Base-by-base conservation (phyloP, 2,113 vertebrate species). In the Miniopterus natalensis region DNA sequence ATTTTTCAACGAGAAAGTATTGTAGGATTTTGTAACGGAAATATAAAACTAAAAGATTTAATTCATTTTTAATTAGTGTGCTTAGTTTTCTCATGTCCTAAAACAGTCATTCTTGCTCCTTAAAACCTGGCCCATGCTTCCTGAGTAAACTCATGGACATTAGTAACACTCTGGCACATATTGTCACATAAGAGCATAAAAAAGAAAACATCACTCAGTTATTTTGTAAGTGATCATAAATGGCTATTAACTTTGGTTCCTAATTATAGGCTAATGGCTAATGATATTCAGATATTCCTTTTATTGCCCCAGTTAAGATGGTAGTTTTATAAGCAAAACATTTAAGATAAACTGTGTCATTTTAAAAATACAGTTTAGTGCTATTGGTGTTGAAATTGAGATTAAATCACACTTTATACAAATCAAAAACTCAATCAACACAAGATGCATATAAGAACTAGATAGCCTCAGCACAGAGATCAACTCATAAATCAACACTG, bases 381-480 rank as follows among this genome's bases (percentile, higher is more conserved):
- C 29, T 87, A 36, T 42, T 79, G 42, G n/a, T 73, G 23, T 71
- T 71, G 23, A 47, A 94, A 81, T n/a, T 66, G 20, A 81, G 51
- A 94, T 85, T 75, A 86, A 92, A 85, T 85, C 29, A 75, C 53
- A 68, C 2, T 61, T 92, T 88, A 93, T 84, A n/a, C 47, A 31
- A 3, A 73, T 57, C 9, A 85, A 85, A 85, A 55, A 0, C 13
- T 3, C n/a, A 14, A 80, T 83, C 71, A 53, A 59, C 31, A 18
- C 47, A 61, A 40, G 3, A 55, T 70, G 21, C 59, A 57, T 36
- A 36, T 53, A 61, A 45, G 6, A 81, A 5, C 45, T 59, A 80
- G 40, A 14, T 3, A 63, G 17, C 20, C 1, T 51, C 29, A 55
- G 7, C 7, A 73, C 27, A 78, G 10, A 68, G 42, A 74, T 55